Base-by-base conservation (phyloP, 2,113 vertebrate species). In the Jaculus jaculus region DNA sequence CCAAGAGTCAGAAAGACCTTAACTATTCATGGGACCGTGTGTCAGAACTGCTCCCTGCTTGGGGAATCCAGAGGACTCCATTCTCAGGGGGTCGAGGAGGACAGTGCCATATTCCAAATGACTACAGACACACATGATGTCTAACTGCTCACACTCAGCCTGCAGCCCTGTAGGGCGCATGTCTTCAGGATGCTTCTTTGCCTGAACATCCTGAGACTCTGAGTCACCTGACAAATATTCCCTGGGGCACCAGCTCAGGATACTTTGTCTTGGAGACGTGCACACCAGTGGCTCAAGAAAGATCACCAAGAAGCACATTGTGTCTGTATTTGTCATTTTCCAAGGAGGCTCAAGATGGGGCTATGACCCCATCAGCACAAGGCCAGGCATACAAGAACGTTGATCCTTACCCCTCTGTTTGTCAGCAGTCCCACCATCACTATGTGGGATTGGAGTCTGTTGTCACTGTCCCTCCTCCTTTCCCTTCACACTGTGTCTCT, bases 161-260 rank as follows among this genome's bases (percentile, higher is more conserved):
- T 79, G 39, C 39, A 54, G 73, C 80, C 63, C 84, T 77, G 77
- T 39, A 65, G 65, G 80, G 39, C 13, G 39, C 8, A 26, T 16
- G 13, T 51, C 68, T 81, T 28, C 80, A 90, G 82, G 71, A 84
- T 42, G 18, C 2, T 30, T 61, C 61, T n/a, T n/a, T n/a, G 13
- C 34, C 47, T n/a, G 24, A 21, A 51, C 21, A 66, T 73, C 75
- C 60, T 2, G 32, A 78, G 82, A 65, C 65, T 69, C 79, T 42
- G 74, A 93, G 90, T 73, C 93, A 88, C 90, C 85, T 80, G 81
- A 68, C 82, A 69, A 66, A 87, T 61, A 73, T 34, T 72, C 60
- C 82, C 87, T 26, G 47, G 74, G 39, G 75, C 30, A 68, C 75
- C 13, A 34, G 42, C 90, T 79, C 65, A 34, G 71, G 85, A 66